These are phyloP conservation scores for Pteronotus mesoamericanus DNA, from an alignment of 2,797 vertebrate species.

Conservation along the genomic window DNA sequence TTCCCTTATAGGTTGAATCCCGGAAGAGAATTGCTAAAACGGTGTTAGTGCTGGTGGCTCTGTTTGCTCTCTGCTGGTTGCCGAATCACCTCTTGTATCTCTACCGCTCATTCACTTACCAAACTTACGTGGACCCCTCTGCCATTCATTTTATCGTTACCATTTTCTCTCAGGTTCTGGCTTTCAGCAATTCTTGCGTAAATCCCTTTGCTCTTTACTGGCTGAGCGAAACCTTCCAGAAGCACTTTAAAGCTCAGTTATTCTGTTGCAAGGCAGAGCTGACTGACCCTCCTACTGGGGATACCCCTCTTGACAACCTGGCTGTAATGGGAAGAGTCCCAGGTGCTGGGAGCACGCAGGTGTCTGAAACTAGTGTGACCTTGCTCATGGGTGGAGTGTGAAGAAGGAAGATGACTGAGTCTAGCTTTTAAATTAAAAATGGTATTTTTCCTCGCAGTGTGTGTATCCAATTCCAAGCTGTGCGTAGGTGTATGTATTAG, in stretches of 20 bases:
- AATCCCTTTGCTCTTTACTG: conserved; percentile 88
- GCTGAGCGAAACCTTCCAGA: conserved; percentile 85
- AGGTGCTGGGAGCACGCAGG: conserved; percentile 64
- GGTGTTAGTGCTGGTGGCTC: conserved; percentile 84
- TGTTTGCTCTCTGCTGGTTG: conserved; percentile 87
- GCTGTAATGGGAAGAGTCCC: conserved; percentile 75
- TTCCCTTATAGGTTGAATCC: conserved; percentile 82
- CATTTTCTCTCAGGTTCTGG: conserved; percentile 82
- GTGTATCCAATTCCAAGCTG: conserved; percentile 15
- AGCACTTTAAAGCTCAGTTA: conserved; percentile 85
- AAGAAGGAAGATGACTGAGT: conserved; percentile 82
- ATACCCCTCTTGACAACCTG: conserved; percentile 69
- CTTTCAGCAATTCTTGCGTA: conserved; percentile 86
- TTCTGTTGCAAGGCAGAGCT: conserved; percentile 76
- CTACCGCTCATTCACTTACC: conserved; percentile 84
- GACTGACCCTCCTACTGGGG: conserved; percentile 56
- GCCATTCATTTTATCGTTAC: conserved; percentile 81
- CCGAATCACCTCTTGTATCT: conserved; percentile 86
- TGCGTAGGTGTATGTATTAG: background rate
- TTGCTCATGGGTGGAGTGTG: conserved; percentile 75
- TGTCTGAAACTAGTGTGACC: conserved; percentile 84
- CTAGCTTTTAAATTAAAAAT: conserved; percentile 62
- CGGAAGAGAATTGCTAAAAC: conserved; percentile 87
- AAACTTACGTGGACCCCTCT: conserved; percentile 78
- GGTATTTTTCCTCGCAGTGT: background rate